Conservation (phyloP, 37 sponge, comb jelly and placozoan genomes). For the Ephydatia muelleri region DNA sequence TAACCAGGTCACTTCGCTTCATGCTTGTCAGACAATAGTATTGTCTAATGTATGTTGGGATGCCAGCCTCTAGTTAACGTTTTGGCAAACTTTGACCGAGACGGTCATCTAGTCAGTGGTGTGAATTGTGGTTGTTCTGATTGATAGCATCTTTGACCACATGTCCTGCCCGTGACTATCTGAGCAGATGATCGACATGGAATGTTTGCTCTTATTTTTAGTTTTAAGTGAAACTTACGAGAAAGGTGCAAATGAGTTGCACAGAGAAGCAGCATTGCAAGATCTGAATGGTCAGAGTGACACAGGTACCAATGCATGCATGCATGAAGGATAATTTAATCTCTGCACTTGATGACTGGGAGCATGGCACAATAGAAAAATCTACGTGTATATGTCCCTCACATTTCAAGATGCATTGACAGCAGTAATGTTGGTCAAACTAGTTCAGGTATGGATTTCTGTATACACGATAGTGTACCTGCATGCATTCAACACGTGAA, state of each 20-base stretch:
- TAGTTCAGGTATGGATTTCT: conserved; percentile 1
- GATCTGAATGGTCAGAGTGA: conserved; percentile 1
- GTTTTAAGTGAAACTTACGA: conserved; percentile 1
- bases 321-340: conserved; percentile 1
- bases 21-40: conserved; percentile 1
- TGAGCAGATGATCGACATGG: not conserved
- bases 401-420: not conserved
- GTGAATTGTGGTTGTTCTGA: conserved; percentile 1
- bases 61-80: conserved; percentile 1
- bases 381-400: conserved; percentile 1
- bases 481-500: conserved; percentile 1
- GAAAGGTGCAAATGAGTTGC: conserved; percentile 1
- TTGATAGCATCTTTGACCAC: conserved; percentile 1
- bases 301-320: conserved; percentile 1
- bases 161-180: conserved; percentile 1
- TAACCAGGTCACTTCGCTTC: conserved; percentile 1
- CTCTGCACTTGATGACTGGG: not conserved
- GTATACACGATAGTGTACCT: conserved; percentile 1
- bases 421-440: conserved; percentile 1
- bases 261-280: conserved; percentile 1
- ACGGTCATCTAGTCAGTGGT: not conserved
- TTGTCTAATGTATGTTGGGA: not conserved
- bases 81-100: conserved; percentile 1
- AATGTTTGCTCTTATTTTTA: not conserved
- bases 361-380: conserved; percentile 1